Conservation (phyloP, 2,113 vertebrate species). For the zebrafish (Danio rerio) region DNA sequence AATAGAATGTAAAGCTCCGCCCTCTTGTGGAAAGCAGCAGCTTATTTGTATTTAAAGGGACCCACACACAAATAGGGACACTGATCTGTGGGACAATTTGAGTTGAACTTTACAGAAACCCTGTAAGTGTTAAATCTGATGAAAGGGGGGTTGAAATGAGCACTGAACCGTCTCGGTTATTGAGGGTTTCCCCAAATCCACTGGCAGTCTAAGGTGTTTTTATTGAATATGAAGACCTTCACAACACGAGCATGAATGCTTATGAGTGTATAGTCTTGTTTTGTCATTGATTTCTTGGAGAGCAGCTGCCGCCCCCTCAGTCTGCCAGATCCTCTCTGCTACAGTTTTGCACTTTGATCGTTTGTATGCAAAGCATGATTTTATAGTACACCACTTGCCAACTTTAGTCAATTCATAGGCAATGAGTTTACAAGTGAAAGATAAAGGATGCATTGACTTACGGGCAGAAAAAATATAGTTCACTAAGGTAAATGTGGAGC, state of each 20-base stretch:
- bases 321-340: constrained; percentile 31
- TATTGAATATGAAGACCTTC: not conserved
- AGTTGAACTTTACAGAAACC: too few species aligned
- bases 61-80: too few species aligned
- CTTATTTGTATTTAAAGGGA: too few species aligned
- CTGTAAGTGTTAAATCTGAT: too few species aligned
- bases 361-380: constrained; percentile 26
- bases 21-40: too few species aligned
- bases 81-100: too few species aligned
- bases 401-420: constrained; percentile 29
- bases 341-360: not conserved
- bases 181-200: constrained; percentile 1
- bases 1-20: too few species aligned
- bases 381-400: constrained; percentile 17
- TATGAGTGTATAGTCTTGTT: constrained; percentile 17
- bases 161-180: not conserved
- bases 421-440: constrained; percentile 3
- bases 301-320: constrained; percentile 12
- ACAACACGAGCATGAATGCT: not conserved
- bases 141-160: not conserved
- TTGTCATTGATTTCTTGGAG: constrained; percentile 33
- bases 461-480: not conserved
- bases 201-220: not conserved
- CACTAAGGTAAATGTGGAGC: constrained; percentile 4
- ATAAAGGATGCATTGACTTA: constrained; percentile 1